phyloP scores from a whole-genome alignment of 2,113 vertebrate genomes.

The Colius striatus region DNA sequence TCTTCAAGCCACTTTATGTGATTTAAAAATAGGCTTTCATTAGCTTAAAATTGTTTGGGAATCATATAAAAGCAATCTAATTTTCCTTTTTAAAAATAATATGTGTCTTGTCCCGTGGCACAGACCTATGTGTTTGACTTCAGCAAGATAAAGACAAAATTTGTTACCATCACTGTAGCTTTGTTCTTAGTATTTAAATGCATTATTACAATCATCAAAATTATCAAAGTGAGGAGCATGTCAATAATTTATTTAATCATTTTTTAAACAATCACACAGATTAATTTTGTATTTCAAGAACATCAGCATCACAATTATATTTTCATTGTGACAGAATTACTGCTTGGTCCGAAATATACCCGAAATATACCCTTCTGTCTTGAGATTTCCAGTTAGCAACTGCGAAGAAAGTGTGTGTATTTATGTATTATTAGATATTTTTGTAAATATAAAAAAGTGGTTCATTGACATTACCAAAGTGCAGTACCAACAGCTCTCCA shows the following conservation, averaged over 20 bases:
- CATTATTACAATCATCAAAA: not conserved
- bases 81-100: not conserved
- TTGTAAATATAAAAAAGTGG: not conserved
- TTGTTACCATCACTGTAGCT: not conserved
- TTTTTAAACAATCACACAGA: not conserved
- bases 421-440: not conserved
- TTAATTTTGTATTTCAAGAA: not conserved
- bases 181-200: not conserved
- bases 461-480: not conserved
- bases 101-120: not conserved
- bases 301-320: not conserved
- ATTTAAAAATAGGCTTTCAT: conserved; percentile 14
- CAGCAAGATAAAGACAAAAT: not conserved
- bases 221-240: not conserved
- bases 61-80: not conserved
- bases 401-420: not conserved
- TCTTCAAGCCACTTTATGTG: not conserved
- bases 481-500: not conserved
- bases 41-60: conserved; percentile 9
- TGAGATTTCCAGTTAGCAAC: not conserved
- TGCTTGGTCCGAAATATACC: not conserved
- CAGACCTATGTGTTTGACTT: not conserved
- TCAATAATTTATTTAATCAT: not conserved
- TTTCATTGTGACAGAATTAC: not conserved
- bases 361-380: not conserved